These are phyloP conservation scores for Calliopsis andreniformis DNA, from an alignment of 1,140 invertebrate genomes.

Conservation along the genomic window DNA sequence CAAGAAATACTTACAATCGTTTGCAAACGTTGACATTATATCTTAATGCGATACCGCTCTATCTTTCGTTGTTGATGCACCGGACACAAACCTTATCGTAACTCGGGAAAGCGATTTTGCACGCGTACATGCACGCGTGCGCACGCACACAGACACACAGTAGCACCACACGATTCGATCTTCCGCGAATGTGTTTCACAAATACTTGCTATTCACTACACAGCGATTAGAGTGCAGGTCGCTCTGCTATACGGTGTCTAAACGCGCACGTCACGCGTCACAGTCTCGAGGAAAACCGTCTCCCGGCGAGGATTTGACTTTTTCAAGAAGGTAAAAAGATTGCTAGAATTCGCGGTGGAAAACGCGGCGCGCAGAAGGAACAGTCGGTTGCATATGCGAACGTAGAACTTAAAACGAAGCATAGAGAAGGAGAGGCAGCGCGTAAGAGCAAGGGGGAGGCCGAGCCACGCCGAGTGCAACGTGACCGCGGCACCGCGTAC, in stretches of 20 bases:
- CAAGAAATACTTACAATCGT: neutral
- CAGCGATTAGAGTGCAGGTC: neutral
- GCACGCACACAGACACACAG: no score
- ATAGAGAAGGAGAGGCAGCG: slow-evolving; percentile 59
- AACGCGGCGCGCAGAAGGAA: slow-evolving; percentile 27
- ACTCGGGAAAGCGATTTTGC: neutral
- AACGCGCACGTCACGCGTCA: neutral
- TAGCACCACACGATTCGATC: neutral
- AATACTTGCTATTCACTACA: no score
- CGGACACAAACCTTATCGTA: neutral
- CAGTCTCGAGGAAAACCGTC: no score
- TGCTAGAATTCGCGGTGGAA: slow-evolving; percentile 1
- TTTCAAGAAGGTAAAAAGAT: no score
- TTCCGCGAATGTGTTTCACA: neutral
- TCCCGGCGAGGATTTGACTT: neutral
- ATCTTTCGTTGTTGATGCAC: neutral
- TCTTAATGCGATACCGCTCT: neutral
- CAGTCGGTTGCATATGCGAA: slow-evolving; percentile 56
- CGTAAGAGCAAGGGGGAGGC: slow-evolving; percentile 62
- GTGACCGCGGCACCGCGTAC: slow-evolving; percentile 68
- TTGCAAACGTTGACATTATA: neutral
- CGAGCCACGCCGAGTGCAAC: slow-evolving; percentile 74
- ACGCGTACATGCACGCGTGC: neutral
- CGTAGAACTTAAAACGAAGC: slow-evolving; percentile 9
- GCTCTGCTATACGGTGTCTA: neutral